phyloP scores from a whole-genome alignment of 2,113 vertebrate genomes.

The Aegithalos caudatus region DNA sequence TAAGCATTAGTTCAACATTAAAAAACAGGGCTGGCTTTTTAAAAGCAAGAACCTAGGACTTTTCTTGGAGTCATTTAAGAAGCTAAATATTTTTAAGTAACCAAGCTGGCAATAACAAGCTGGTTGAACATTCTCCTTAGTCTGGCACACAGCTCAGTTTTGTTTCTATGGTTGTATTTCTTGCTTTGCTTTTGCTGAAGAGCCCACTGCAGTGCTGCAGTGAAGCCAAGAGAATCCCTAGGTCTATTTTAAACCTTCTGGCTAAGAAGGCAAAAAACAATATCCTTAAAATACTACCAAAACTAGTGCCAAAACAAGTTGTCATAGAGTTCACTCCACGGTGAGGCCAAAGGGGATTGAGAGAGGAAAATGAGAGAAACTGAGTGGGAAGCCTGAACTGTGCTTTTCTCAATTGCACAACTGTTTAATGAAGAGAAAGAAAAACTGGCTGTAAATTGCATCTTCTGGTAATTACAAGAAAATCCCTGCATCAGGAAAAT shows the following conservation, averaged over 20 bases:
- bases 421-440: neutral
- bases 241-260: neutral
- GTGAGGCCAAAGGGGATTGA: neutral
- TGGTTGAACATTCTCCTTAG: neutral
- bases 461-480: neutral
- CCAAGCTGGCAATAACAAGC: neutral
- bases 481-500: neutral
- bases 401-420: neutral
- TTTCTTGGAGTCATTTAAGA: neutral
- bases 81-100: neutral
- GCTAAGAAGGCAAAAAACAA: neutral
- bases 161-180: neutral
- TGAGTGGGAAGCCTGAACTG: neutral
- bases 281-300: neutral
- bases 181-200: neutral
- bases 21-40: neutral
- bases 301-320: neutral
- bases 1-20: neutral
- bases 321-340: neutral
- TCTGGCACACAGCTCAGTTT: neutral
- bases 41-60: neutral
- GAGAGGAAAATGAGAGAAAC: neutral
- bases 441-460: neutral
- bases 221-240: neutral
- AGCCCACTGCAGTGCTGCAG: neutral